A percentile compares a stretch with the other conserved stretches of the same genome.
Conservation (phyloP, 1,140 invertebrate species). For the Schmidtea mediterranea region DNA sequence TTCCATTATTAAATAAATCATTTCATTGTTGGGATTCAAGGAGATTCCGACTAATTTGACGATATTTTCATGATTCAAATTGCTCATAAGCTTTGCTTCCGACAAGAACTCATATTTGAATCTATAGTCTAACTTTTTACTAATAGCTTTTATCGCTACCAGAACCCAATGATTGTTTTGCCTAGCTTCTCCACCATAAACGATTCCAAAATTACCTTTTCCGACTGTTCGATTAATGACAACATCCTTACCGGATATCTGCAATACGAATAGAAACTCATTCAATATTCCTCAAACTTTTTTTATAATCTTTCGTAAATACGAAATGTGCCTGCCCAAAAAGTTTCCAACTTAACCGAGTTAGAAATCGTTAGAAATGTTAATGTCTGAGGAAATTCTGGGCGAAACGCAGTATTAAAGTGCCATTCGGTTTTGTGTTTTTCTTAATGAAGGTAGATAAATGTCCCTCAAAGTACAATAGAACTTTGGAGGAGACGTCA, state of each 20-base stretch:
- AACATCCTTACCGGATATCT: background rate
- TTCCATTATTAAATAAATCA: slow-evolving; percentile 1
- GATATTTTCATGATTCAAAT: background rate
- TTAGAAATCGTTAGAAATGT: no score
- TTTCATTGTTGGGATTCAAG: background rate
- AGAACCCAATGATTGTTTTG: background rate
- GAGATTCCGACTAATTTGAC: background rate
- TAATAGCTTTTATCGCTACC: background rate
- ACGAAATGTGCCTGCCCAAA: no score
- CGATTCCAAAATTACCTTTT: background rate
- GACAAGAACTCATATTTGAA: background rate
- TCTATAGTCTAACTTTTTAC: background rate
- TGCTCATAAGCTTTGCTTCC: slow-evolving; percentile 1
- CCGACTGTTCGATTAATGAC: background rate
- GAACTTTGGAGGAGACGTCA: no score
- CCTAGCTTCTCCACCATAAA: slow-evolving; percentile 1
- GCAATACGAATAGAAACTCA: background rate
- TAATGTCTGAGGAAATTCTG: no score
- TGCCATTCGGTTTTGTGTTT: no score
- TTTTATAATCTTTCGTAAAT: no score
- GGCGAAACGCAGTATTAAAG: no score
- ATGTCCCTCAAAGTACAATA: no score
- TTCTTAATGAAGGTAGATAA: no score
- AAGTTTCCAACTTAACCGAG: no score
- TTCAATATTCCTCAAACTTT: no score